Evolutionary conservation across 2,888 invertebrate genomes (phyloP).

Genomic region (Liposcelis brunnea): DNA sequence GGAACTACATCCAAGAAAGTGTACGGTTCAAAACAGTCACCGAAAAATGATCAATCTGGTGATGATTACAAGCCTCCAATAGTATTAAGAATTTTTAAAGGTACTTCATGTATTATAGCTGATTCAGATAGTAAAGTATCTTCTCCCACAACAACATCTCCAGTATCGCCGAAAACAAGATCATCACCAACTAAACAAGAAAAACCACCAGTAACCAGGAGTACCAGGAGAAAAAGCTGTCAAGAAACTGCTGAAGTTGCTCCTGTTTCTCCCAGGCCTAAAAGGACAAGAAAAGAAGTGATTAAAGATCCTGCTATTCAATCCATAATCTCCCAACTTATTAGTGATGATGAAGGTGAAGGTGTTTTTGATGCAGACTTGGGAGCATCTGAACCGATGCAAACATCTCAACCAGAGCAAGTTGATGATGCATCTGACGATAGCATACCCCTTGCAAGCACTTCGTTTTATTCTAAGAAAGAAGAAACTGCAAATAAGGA

Average conservation of each 20-base stretch:
- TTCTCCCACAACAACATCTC: neutral
- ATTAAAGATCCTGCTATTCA: conserved; percentile 1
- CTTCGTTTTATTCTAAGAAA: neutral
- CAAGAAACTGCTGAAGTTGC: neutral
- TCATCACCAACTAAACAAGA: neutral
- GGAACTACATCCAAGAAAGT: neutral
- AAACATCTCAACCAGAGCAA: conserved; percentile 13
- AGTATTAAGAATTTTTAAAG: conserved; percentile 73
- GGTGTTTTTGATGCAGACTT: neutral
- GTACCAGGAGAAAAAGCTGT: neutral
- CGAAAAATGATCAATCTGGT: neutral
- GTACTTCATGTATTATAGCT: conserved; percentile 27
- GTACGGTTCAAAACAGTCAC: conserved; percentile 15
- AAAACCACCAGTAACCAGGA: neutral
- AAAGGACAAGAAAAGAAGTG: conserved; percentile 2
- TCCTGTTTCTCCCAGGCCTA: conserved; percentile 6
- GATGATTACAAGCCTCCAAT: conserved; percentile 50
- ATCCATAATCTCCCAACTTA: conserved; percentile 25
- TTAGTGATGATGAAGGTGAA: conserved; percentile 25
- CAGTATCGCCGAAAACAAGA: neutral
- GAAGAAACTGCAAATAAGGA: conserved; percentile 9
- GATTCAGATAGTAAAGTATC: conserved; percentile 15
- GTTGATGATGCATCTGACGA: conserved; percentile 14
- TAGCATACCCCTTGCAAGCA: conserved; percentile 6
- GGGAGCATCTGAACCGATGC: conserved; percentile 16